Base-by-base conservation (phyloP, 2,888 invertebrate species). In the Mesochorus sp. region DNA sequence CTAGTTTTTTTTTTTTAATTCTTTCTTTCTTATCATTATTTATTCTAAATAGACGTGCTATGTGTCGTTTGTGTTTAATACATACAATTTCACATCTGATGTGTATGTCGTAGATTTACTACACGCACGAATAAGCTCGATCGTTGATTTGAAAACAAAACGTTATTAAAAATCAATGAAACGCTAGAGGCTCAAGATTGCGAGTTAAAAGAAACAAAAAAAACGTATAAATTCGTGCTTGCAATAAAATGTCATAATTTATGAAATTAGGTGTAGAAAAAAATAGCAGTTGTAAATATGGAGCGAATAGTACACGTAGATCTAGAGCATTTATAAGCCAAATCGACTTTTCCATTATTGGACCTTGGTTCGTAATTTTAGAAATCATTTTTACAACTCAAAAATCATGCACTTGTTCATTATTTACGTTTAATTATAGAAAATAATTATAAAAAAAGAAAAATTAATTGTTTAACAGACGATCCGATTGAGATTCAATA, bases 101-200 rank as follows among this genome's bases (percentile, higher is more conserved):
- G n/a, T n/a, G n/a, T n/a, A n/a, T n/a, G n/a, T 24, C 2, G 17
- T 59, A 14, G 8, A 1, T 14, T 4, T 4, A 12, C n/a, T n/a
- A n/a, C n/a, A n/a, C n/a, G n/a, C n/a, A 26, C 28, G 12, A 44
- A 34, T 24, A 55, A 47, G 21, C 6, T 34, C 57, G 51, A 74
- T 34, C 1, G 4, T 51, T 44, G 44, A 44, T n/a, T n/a, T n/a
- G n/a, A n/a, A n/a, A n/a, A n/a, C n/a, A n/a, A n/a, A n/a, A n/a
- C n/a, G n/a, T n/a, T n/a, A n/a, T n/a, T 49, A 55, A 70, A 75
- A 61, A 26, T 47, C 53, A 39, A 61, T 61, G 34, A 66, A 64
- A 53, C 55, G 47, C 17, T n/a, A 5, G 5, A 31, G 17, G 53
- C 26, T 61, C 39, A 21, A 49, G 17, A 31, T n/a, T 28, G 44